Evolutionary conservation across 2,888 invertebrate species (phyloP), one percentile per base, ranked within the genome.

Genomic region (Lithophane ornitopus): DNA sequence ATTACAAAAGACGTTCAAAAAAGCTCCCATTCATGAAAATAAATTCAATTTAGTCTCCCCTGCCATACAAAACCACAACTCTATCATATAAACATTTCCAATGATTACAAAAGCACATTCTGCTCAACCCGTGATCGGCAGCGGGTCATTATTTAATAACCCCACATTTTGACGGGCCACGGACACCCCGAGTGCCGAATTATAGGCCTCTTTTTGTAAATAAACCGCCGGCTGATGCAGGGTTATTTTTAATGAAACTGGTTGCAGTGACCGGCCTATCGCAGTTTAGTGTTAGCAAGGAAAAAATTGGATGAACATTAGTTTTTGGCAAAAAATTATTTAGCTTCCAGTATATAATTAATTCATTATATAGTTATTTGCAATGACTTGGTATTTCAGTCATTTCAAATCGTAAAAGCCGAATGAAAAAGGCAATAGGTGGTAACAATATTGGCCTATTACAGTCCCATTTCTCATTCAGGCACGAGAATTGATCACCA

Each of bases 191-290:
- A 86, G 89, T 87, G 90, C 87, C 86, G 94, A 93, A 95, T 95
- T 95, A 94, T 90, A 93, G 92, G 81, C 91, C 92, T 92, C 93
- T 95, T 95, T 94, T 95, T 94, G 93, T 95, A 94, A 95, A 95
- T 94, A 95, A 94, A 94, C 93, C 94, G 92, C 90, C 93, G 91
- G 87, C 87, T 79, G 80, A 71, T 62, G 46, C 71, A 26, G 78
- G 69, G 72, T 78, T 85, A 81, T 80, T 87, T 78, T 52, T 80
- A 81, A 85, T 71, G 74, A 85, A 84, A 83, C 72, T 76, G 89
- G 78, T 76, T 72, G 58, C 9, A 67, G 41, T 16, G 79, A 70
- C 85, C 59, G 28, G 49, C 26, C 70, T 75, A 72, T 75, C 1
- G 61, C 75, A 78, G 67, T 85, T 89, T 86, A 82, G 72, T 75